Evolutionary conservation across 2,888 invertebrate species (phyloP), one percentile per base, ranked within the genome.

Genomic region (Lasioglossum vierecki): DNA sequence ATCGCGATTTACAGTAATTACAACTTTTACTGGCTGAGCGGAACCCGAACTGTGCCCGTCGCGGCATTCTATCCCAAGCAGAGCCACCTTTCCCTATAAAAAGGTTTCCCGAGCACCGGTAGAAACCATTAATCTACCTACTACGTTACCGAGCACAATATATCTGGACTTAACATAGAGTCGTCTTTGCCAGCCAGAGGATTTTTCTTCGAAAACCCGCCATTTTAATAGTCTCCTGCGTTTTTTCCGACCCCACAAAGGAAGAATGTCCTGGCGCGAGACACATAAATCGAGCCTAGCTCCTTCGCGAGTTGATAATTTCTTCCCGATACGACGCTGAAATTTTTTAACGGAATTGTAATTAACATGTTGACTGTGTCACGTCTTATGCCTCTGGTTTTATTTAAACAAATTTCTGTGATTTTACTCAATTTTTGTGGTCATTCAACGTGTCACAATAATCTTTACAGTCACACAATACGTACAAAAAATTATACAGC

Each of bases 1-100:
- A 91, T 87, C 89, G 91, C 92, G 91, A 93, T 93, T 93, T 94
- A 93, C 93, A 91, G 91, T 92, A 93, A 94, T 93, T 93, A 91
- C 92, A 92, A 91, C 84, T 92, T 92, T 92, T 91, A 89, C 90
- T 88, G 88, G 88, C 88, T 84, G 83, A 85, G 73, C 79, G 84
- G 84, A 84, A 81, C 84, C 79, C 78, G 71, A 87, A 87, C 85
- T 79, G 86, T 86, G 72, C 75, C 71, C 82, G 77, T 72, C 83
- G 77, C 44, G 75, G 53, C 77, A 79, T 77, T 80, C 79, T 77
- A 86, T 86, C 83, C 80, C 68, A 26, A 35, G 22, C 77, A n/a
- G 35, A 76, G 76, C 81, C 78, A 80, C 72, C 80, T 83, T 81
- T 79, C 71, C 44, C 86, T 73, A 60, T 83, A 87, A 86, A 87